Base-by-base conservation (phyloP, 2,113 vertebrate genomes). In the Carlito syrichta region DNA sequence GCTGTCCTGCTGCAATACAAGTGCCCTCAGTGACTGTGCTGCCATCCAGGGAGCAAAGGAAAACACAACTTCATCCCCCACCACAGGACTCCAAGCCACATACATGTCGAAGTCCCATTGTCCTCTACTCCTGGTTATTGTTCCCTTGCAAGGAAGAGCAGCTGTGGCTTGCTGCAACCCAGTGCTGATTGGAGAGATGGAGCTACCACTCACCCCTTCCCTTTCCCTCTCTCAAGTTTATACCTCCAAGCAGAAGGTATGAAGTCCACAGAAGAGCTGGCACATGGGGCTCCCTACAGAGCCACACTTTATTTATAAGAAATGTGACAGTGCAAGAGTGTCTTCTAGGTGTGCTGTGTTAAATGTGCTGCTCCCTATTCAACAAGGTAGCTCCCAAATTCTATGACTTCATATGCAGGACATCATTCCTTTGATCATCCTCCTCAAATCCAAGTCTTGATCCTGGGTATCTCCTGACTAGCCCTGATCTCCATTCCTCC, bases 41-140 rank as follows among this genome's bases (percentile, higher is more conserved):
- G 27, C 35, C 56, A 4, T 30, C 52, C 56, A 3, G 35, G 12
- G 12, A 81, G 16, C 11, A 54, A 60, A 66, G 38, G 38, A 62
- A 91, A 45, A 17, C 14, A 58, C 8, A 45, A 19, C 40, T 56
- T 43, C 83, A 5, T 35, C 35, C 14, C 12, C 14, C 14, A 5
- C 27, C 12, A 0, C 16, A 48, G 38, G 17, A 45, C 11, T 8
- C 45, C 0, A 1, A 78, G 62, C 22, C 22, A 56, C 6, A 48
- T 4, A 35, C 23, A 32, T 4, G 10, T n/a, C 63, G 5, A 23
- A 52, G 9, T 13, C 56, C 71, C 52, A 84, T 3, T 56, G 30
- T 48, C 40, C 71, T 89, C 50, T 38, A 3, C 0, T 74, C 82
- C 35, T 66, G 38, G 17, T 30, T 56, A 8, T 40, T 11, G 14